Evolutionary conservation across 2,888 invertebrate species (phyloP).

Genomic region (Crossocerus cetratus): DNA sequence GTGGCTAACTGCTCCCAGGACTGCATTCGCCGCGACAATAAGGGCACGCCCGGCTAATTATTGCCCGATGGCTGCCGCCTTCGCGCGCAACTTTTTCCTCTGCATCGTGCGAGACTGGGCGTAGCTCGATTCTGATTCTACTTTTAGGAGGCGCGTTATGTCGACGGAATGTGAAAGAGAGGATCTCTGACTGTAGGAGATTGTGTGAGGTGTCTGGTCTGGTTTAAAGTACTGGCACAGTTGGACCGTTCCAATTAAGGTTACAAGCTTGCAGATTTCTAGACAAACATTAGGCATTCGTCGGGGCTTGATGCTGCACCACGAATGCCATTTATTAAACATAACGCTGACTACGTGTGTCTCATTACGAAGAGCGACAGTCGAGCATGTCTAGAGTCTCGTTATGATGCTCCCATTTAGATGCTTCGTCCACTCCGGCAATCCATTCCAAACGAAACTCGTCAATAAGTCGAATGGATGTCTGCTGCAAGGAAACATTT

Average conservation of each 20-base stretch:
- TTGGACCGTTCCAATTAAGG: constrained; percentile 54
- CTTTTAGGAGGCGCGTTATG: not conserved
- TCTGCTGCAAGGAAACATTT: not conserved
- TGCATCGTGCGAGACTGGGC: no score
- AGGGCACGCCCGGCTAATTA: no score
- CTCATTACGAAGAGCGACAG: constrained; percentile 29
- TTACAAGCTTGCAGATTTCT: constrained; percentile 44
- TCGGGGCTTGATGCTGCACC: constrained; percentile 24
- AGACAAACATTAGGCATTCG: constrained; percentile 49
- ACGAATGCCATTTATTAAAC: constrained; percentile 42
- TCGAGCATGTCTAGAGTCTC: constrained; percentile 5
- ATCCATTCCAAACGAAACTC: constrained; percentile 1
- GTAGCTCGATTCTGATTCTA: no score
- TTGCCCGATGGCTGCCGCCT: no score
- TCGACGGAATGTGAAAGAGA: constrained; percentile 5
- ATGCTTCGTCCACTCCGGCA: no score
- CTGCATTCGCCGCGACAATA: no score
- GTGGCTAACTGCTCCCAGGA: no score
- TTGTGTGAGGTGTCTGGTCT: constrained; percentile 16
- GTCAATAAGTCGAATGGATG: not conserved
- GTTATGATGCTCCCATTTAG: no score
- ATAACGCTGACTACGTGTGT: constrained; percentile 32
- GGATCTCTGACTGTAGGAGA: not conserved
- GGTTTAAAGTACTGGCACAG: constrained; percentile 45
- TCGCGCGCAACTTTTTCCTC: no score